These are phyloP conservation scores for Epizoanthus illoricatus DNA, from an alignment of 92 coral and sea anemone species.

Conservation along the genomic window DNA sequence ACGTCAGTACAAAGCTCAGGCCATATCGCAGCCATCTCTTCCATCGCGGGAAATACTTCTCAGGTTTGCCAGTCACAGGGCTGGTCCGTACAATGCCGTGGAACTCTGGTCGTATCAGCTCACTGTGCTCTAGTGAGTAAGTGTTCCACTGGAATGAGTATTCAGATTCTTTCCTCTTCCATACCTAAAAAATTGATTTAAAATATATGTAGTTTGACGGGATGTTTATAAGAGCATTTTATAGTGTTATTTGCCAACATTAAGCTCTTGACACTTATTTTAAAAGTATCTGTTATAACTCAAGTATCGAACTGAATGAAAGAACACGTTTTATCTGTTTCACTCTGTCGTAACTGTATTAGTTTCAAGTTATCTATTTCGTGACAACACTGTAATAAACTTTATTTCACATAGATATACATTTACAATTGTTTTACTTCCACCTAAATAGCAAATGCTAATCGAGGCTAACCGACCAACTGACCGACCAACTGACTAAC, in stretches of 20 bases:
- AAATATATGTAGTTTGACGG: neutral
- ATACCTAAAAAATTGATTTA: conserved; percentile 51
- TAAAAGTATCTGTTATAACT: too few species aligned
- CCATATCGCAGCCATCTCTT: conserved; percentile 94
- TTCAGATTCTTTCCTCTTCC: conserved; percentile 93
- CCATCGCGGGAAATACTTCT: conserved; percentile 94
- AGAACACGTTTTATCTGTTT: neutral
- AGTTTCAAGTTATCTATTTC: too few species aligned
- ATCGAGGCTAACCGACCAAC: too few species aligned
- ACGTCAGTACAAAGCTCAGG: conserved; percentile 82
- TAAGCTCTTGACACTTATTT: too few species aligned
- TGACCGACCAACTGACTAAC: too few species aligned
- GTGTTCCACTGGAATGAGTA: conserved; percentile 88
- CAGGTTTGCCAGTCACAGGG: conserved; percentile 93
- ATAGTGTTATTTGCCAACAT: neutral
- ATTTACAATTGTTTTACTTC: too few species aligned
- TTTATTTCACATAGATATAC: too few species aligned
- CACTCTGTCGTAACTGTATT: too few species aligned
- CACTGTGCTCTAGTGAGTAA: conserved; percentile 67
- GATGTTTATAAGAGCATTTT: neutral
- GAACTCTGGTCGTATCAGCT: conserved; percentile 88
- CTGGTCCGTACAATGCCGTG: conserved; percentile 75
- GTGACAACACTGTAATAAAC: too few species aligned
- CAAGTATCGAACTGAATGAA: neutral
- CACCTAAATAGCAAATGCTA: too few species aligned